These are phyloP conservation scores for Urocynchramus pylzowi DNA, from an alignment of 2,113 vertebrate species.

Conservation along the genomic window DNA sequence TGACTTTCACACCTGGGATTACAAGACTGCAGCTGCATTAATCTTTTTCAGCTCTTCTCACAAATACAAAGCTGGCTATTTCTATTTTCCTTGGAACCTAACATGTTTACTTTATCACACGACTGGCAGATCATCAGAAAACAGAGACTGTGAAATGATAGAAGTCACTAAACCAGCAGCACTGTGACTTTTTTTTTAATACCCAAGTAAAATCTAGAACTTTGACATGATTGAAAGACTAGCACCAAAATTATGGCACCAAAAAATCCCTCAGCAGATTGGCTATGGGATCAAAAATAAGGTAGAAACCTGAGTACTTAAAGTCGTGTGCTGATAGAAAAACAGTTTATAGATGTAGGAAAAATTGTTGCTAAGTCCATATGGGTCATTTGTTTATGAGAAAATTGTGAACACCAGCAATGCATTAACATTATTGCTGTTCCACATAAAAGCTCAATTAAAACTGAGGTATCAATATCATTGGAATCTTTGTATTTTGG, in stretches of 20 bases:
- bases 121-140: background rate
- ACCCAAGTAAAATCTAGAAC: background rate
- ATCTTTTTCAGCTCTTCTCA: background rate
- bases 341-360: background rate
- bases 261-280: background rate
- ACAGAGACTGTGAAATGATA: background rate
- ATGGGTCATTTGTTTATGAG: background rate
- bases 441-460: background rate
- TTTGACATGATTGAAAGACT: background rate
- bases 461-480: background rate
- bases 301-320: background rate
- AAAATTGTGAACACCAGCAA: background rate
- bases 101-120: background rate
- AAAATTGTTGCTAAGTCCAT: background rate
- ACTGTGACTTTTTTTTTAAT: background rate
- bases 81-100: background rate
- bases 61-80: background rate
- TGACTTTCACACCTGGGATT: background rate
- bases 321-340: background rate
- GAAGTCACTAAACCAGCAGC: background rate
- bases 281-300: background rate
- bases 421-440: background rate
- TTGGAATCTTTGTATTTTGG: background rate
- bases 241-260: background rate
- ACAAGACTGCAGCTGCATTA: background rate